Percentiles rank a stretch among this genome's conserved stretches.
These are phyloP conservation scores for silkworm (Bombyx mori) DNA, from an alignment of 1,140 invertebrate species.

Conservation along the genomic window DNA sequence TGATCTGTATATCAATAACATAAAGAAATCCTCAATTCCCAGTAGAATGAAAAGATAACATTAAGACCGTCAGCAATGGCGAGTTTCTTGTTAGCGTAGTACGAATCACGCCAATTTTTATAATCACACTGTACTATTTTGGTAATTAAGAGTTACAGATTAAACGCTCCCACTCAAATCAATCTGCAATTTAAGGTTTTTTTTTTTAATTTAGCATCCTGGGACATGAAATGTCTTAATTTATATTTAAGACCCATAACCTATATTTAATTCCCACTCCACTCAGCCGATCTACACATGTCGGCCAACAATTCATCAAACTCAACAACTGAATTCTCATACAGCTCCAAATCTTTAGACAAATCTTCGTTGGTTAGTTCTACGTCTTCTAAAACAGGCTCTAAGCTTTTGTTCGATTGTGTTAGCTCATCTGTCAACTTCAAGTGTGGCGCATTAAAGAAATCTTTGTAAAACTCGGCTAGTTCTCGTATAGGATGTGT, in stretches of 20 bases:
- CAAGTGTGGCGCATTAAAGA: conserved; percentile 61
- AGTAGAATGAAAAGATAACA: no score
- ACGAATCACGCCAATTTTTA: no score
- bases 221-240: no score
- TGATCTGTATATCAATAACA: no score
- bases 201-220: background rate
- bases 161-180: no score
- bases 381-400: conserved; percentile 30
- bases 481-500: conserved; percentile 58
- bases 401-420: conserved; percentile 19
- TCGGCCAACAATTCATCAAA: conserved; percentile 60
- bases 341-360: conserved; percentile 45
- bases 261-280: conserved; percentile 41
- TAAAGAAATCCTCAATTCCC: no score
- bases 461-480: conserved; percentile 63
- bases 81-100: no score
- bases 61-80: no score
- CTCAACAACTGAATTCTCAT: conserved; percentile 54
- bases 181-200: background rate
- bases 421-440: conserved; percentile 38
- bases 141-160: no score
- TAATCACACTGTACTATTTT: no score
- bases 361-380: conserved; percentile 41
- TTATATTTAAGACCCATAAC: no score
- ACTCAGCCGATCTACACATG: conserved; percentile 57